Evolutionary conservation across 2,113 vertebrate genomes (phyloP).

Genomic region (human): GRCh38 chr2:23759001-23759500

Average conservation of each 20-base stretch:
- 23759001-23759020: background rate
- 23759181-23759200: background rate
- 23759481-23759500: background rate
- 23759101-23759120: constrained; percentile 8
- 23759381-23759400: background rate
- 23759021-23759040: background rate
- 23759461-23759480: background rate
- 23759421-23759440: background rate
- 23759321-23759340: background rate
- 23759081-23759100: background rate
- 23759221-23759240: background rate
- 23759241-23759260: background rate
- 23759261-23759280: background rate
- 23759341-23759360: background rate
- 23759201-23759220: background rate
- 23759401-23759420: background rate
- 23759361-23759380: background rate
- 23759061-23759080: background rate
- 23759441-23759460: background rate
- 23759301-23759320: background rate
- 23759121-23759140: background rate
- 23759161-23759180: background rate
- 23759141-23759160: background rate
- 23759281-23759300: background rate
- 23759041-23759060: background rate